phyloP scores from a whole-genome alignment of 2,797 vertebrate species.

The Ataeniobius toweri region DNA sequence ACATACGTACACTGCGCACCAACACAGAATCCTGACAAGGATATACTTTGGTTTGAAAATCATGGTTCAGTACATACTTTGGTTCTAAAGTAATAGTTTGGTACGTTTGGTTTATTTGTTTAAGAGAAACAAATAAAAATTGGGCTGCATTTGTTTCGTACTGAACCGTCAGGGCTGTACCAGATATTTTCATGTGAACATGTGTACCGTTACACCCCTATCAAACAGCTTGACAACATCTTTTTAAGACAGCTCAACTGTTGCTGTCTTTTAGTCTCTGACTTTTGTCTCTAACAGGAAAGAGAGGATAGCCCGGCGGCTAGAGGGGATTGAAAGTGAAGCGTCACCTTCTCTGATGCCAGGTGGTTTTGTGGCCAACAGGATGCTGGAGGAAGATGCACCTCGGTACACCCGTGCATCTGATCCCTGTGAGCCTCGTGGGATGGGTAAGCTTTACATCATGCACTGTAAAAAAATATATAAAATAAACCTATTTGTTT shows the following conservation, averaged over 20 bases:
- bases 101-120: background rate
- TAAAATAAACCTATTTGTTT: background rate
- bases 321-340: constrained; percentile 94
- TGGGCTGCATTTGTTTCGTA: background rate
- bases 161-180: too few relatives aligned
- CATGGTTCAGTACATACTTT: background rate
- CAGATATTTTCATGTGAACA: background rate
- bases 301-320: constrained; percentile 92
- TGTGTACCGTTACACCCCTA: background rate
- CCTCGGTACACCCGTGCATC: constrained; percentile 94
- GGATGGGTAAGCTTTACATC: constrained; percentile 73
- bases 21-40: too few relatives aligned
- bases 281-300: constrained; percentile 79
- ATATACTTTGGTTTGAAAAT: too few relatives aligned
- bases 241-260: background rate
- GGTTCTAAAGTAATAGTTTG: background rate
- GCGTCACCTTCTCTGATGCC: constrained; percentile 85
- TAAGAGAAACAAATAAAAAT: too few relatives aligned
- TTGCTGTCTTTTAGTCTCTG: background rate
- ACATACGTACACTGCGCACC: too few relatives aligned
- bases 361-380: constrained; percentile 89
- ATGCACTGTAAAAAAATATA: background rate
- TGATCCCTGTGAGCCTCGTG: constrained; percentile 89
- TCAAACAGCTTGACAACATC: background rate
- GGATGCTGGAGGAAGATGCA: constrained; percentile 92